phyloP scores from a whole-genome alignment of 2,888 invertebrate species.

The Thyatira batis region DNA sequence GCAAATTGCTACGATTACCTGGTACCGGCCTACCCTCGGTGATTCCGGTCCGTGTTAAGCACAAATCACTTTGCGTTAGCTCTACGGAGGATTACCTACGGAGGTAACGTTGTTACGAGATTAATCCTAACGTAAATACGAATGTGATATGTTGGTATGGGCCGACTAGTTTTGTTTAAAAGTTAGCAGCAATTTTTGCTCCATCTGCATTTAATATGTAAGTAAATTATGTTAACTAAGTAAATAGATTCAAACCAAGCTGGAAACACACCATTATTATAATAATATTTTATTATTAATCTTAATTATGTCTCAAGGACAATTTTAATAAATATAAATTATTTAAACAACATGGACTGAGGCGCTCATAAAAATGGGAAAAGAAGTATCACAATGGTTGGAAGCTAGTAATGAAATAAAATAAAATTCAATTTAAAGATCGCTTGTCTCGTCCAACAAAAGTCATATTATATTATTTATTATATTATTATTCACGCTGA shows the following conservation, averaged over 20 bases:
- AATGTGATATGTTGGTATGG: constrained; percentile 1
- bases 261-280: not conserved
- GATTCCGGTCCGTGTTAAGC: constrained; percentile 26
- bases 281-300: no score
- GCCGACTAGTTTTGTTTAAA: not conserved
- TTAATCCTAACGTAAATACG: constrained; percentile 24
- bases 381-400: not conserved
- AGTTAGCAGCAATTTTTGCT: not conserved
- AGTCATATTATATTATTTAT: not conserved
- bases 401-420: not conserved
- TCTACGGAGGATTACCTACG: constrained; percentile 18
- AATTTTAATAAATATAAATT: no score
- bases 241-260: no score
- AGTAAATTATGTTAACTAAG: no score
- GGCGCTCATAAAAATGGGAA: not conserved
- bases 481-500: no score
- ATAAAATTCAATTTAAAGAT: not conserved
- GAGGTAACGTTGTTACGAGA: constrained; percentile 19
- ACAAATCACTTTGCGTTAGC: constrained; percentile 32
- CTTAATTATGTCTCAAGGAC: no score
- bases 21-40: constrained; percentile 12
- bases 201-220: not conserved
- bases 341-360: no score
- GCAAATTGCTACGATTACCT: constrained; percentile 30
- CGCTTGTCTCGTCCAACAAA: not conserved